Conservation (phyloP, 1,140 invertebrate species). For the Contarinia nasturtii region DNA sequence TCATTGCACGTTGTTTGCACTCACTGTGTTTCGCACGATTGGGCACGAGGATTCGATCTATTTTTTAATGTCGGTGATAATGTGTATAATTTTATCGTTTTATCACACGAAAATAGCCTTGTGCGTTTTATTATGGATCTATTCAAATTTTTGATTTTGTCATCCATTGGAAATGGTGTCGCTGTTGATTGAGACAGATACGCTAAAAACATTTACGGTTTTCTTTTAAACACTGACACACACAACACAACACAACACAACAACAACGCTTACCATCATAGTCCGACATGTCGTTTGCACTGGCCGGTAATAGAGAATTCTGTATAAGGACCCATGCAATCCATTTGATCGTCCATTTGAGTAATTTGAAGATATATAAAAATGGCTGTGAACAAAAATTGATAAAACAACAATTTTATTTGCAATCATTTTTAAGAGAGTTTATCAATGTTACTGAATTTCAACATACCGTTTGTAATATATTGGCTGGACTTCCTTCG, state of each 20-base stretch:
- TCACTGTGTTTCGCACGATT: slow-evolving; percentile 23
- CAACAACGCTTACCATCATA: slow-evolving; percentile 6
- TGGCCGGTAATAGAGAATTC: slow-evolving; percentile 20
- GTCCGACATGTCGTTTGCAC: slow-evolving; percentile 7
- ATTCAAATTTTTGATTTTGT: slow-evolving; percentile 33
- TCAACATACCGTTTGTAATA: slow-evolving; percentile 36
- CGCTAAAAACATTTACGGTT: not conserved
- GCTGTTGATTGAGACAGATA: not conserved
- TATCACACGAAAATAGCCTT: slow-evolving; percentile 17
- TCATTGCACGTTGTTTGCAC: not conserved
- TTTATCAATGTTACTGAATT: not conserved
- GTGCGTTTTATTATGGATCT: slow-evolving; percentile 52
- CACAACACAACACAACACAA: too few species aligned
- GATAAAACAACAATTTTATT: not conserved
- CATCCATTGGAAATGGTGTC: slow-evolving; percentile 19
- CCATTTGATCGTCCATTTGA: slow-evolving; percentile 27
- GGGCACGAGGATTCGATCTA: slow-evolving; percentile 20
- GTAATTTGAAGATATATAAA: slow-evolving; percentile 4
- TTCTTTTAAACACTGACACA: slow-evolving; percentile 21
- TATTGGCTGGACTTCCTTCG: slow-evolving; percentile 35
- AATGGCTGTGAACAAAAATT: slow-evolving; percentile 8
- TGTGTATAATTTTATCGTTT: slow-evolving; percentile 24
- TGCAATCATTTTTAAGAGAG: not conserved
- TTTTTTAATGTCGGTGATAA: slow-evolving; percentile 18
- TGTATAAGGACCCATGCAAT: slow-evolving; percentile 26